Conservation (phyloP, 2,797 vertebrate species). For the Graptemys geographica region DNA sequence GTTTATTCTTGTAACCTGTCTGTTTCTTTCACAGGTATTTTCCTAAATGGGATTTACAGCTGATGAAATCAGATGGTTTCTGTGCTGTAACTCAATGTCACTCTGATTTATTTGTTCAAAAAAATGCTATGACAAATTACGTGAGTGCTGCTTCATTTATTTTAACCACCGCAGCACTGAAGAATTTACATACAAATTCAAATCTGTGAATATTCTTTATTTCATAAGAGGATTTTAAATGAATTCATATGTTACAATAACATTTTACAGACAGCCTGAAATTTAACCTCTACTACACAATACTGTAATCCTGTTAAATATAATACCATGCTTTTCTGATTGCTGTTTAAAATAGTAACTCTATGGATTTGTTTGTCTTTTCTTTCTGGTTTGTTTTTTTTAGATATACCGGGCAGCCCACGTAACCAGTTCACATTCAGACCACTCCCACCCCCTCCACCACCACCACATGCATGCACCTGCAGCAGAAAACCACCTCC, state of each 20-base stretch:
- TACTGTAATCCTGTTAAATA: constrained; percentile 33
- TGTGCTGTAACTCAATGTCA: constrained; percentile 51
- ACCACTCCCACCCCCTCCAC: constrained; percentile 90
- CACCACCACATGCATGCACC: constrained; percentile 93
- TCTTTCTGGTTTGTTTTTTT: constrained; percentile 31
- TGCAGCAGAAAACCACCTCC: constrained; percentile 91
- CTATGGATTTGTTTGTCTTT: constrained; percentile 22
- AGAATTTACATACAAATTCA: constrained; percentile 45
- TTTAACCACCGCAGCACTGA: constrained; percentile 43
- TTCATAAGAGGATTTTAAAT: constrained; percentile 31
- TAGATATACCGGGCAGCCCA: constrained; percentile 92
- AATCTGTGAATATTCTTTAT: constrained; percentile 28
- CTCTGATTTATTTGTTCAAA: constrained; percentile 71
- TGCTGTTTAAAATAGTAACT: background rate
- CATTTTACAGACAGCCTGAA: constrained; percentile 41
- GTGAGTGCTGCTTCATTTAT: constrained; percentile 39
- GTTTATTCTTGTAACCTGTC: constrained; percentile 33
- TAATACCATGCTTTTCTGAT: background rate
- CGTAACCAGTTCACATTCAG: constrained; percentile 95
- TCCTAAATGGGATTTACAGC: constrained; percentile 61
- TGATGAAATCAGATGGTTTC: constrained; percentile 64
- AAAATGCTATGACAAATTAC: constrained; percentile 64
- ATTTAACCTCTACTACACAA: background rate
- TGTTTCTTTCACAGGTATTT: constrained; percentile 56
- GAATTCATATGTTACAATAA: constrained; percentile 41